phyloP scores from a whole-genome alignment of 2,113 vertebrate genomes.

The human (Homo sapiens) region GRCh38 chr11:15286001-15286500 shows the following conservation, averaged over 20 bases:
- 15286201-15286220: background rate
- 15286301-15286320: background rate
- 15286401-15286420: background rate
- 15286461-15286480: background rate
- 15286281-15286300: background rate
- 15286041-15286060: background rate
- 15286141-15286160: background rate
- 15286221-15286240: background rate
- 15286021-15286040: background rate
- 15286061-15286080: background rate
- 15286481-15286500: slow-evolving; percentile 34
- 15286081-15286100: background rate
- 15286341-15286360: background rate
- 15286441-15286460: background rate
- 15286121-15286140: background rate
- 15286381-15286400: background rate
- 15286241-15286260: background rate
- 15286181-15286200: background rate
- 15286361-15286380: slow-evolving; percentile 9
- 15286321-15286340: background rate
- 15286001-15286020: background rate
- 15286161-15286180: background rate
- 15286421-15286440: background rate
- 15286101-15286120: background rate
- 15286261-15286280: background rate